phyloP scores from a whole-genome alignment of 2,888 invertebrate species.

The Apamea crenata region DNA sequence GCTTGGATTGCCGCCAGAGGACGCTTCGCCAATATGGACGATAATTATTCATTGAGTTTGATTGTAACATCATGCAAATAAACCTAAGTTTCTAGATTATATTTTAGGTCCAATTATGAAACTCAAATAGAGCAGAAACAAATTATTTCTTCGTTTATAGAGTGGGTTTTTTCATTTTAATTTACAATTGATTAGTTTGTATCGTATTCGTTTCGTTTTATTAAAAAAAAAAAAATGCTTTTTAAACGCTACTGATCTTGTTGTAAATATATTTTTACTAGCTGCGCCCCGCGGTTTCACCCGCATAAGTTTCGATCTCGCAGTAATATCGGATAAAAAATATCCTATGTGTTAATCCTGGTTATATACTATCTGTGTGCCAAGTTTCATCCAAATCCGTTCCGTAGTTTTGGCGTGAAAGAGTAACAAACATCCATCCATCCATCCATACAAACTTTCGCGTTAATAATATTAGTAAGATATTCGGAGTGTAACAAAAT shows the following conservation, averaged over 20 bases:
- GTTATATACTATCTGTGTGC: too few relatives aligned
- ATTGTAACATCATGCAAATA: conserved; percentile 44
- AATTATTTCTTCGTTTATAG: neutral
- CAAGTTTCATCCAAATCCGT: too few relatives aligned
- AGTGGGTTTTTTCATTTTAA: neutral
- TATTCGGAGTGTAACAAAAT: neutral
- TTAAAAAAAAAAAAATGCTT: neutral
- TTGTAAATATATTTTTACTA: neutral
- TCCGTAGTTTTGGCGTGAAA: too few relatives aligned
- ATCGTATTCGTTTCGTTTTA: neutral
- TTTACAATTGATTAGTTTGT: neutral
- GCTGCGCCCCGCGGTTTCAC: too few relatives aligned
- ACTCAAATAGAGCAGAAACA: conserved; percentile 7
- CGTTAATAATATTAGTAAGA: too few relatives aligned
- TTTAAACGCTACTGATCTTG: neutral
- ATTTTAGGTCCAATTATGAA: conserved; percentile 38
- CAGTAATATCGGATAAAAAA: too few relatives aligned
- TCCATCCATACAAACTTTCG: too few relatives aligned
- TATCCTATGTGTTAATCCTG: too few relatives aligned
- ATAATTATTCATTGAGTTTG: conserved; percentile 52
- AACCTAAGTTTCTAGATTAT: conserved; percentile 19
- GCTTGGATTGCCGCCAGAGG: conserved; percentile 52
- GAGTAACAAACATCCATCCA: too few relatives aligned
- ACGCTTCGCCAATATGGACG: conserved; percentile 38
- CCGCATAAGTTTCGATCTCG: too few relatives aligned